These are phyloP conservation scores for Panagrolaimus sp. DNA, from an alignment of 1,140 invertebrate genomes.

Conservation along the genomic window DNA sequence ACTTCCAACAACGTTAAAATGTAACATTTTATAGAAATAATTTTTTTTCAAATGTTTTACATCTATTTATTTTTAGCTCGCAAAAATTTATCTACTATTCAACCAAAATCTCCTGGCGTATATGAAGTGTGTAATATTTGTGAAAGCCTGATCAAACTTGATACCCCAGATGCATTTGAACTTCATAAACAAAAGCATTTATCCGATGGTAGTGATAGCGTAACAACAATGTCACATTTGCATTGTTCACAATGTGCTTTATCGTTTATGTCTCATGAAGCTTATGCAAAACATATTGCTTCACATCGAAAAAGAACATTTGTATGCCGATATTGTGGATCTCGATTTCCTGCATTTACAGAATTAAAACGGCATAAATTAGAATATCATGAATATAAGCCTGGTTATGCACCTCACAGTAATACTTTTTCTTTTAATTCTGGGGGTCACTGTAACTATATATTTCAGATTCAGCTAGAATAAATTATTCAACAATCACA, in stretches of 20 bases:
- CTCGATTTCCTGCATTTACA: neutral
- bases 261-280: neutral
- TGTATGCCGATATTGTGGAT: neutral
- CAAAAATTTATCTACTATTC: neutral
- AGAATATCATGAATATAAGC: neutral
- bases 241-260: neutral
- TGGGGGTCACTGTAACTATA: neutral
- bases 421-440: neutral
- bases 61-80: slow-evolving; percentile 4
- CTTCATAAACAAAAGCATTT: neutral
- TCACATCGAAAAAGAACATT: neutral
- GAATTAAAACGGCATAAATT: neutral
- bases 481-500: neutral
- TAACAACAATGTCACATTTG: neutral
- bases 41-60: too few relatives aligned
- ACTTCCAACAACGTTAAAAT: neutral
- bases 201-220: neutral
- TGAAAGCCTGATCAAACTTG: neutral
- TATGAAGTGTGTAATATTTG: slow-evolving; percentile 1
- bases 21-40: too few relatives aligned
- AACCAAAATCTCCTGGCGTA: neutral
- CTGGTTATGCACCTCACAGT: neutral
- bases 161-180: slow-evolving; percentile 9
- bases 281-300: neutral
- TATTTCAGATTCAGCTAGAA: neutral